Base-by-base conservation (phyloP, 64 coral and sea anemone genomes). In the Porites australiensis region DNA sequence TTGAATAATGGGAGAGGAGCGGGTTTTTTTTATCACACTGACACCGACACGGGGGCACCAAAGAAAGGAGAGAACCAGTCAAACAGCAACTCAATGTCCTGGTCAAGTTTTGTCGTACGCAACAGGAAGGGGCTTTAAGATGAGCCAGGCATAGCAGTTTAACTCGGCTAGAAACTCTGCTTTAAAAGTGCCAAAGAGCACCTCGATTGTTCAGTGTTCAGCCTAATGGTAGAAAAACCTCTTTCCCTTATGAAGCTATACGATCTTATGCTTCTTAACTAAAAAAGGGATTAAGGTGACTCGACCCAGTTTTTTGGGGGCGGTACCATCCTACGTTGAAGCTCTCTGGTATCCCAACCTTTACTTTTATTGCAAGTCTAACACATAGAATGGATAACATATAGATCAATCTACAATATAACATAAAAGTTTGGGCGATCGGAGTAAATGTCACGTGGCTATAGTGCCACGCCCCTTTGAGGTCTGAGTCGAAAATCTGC, bases 241-340 rank as follows among this genome's bases (percentile, higher is more conserved):
- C 86, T 90, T 85, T 93, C 77, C 44, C 64, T 82, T 10, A 62
- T 93, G 92, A 93, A 85, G 43, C 75, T 74, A 66, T 75, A 70
- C 21, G 92, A 88, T 77, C 84, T 66, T 0, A 80, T 93, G 86
- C 86, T n/a, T n/a, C n/a, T n/a, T n/a, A n/a, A n/a, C n/a, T n/a
- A n/a, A n/a, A n/a, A n/a, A n/a, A n/a, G n/a, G n/a, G n/a, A n/a
- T n/a, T n/a, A n/a, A n/a, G n/a, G n/a, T n/a, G n/a, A n/a, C n/a
- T n/a, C n/a, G n/a, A n/a, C n/a, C n/a, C n/a, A n/a, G n/a, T n/a
- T n/a, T n/a, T n/a, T n/a, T n/a, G n/a, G n/a, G n/a, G n/a, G n/a
- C n/a, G n/a, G n/a, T n/a, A n/a, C n/a, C n/a, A n/a, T n/a, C n/a
- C n/a, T n/a, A n/a, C n/a, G n/a, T n/a, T n/a, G n/a, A n/a, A n/a